Evolutionary conservation across 2,888 invertebrate species (phyloP), one percentile per base, ranked within the genome.

Genomic region (Idaea dimidiata): DNA sequence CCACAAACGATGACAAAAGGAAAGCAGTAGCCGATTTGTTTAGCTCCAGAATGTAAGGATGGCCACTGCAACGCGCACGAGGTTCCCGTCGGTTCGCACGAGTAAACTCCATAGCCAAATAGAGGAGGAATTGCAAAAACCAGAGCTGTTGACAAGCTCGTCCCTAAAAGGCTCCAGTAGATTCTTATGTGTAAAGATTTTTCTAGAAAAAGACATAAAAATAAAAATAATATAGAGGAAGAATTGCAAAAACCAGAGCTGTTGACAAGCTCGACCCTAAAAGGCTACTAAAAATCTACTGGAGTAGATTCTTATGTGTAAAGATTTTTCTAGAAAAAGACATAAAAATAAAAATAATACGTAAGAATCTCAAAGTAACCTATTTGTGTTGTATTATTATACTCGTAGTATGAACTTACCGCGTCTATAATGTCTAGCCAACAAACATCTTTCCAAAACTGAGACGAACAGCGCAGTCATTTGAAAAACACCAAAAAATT

Each of bases 401-500:
- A 18, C n/a, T n/a, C n/a, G n/a, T 6, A 58, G 16, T 3, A 54
- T 17, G 62, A 72, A 80, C 82, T 69, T 66, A 93, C 93, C 93
- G 78, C 86, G 83, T 80, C 88, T 88, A 75, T 86, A 88, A 68
- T 82, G 85, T 77, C 81, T 89, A 62, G 89, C 90, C 78, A 89
- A 75, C 71, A 93, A 78, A 83, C 92, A 93, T 75, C 94, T 84
- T 77, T 94, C 94, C 74, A 93, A 72, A 71, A 93, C 88, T 67
- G 93, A 81, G 31, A 90, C 80, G 62, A 93, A 80, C 68, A 94
- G 74, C 60, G 93, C 87, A 68, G 84, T 82, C 83, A 93, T 91
- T 88, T 93, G 93, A 77, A 93, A 91, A 67, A 93, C 86, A 78
- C 93, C 93, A 77, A 93, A 87, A 73, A 93, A 91, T 79, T 93